A percentile compares a stretch with the other conserved stretches of the same genome.
Evolutionary conservation across 2,113 vertebrate genomes (phyloP).

Genomic region (Xenopus laevis): DNA sequence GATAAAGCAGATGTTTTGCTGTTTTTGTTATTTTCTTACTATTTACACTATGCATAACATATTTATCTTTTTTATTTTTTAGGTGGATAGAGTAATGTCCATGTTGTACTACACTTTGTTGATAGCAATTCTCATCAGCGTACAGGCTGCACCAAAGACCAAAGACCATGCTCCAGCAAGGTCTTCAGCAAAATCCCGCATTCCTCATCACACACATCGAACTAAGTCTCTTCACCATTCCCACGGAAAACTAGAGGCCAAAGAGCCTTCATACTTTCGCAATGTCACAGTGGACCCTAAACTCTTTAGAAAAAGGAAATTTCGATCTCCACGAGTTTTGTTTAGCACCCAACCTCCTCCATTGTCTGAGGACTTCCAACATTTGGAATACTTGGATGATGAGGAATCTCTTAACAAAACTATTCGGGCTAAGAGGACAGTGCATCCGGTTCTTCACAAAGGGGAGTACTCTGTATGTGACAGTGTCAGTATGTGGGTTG

Average conservation of each 20-base stretch:
- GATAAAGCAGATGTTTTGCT: not conserved
- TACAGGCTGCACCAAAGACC: conserved; percentile 85
- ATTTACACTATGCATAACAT: conserved; percentile 28
- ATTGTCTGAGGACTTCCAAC: conserved; percentile 54
- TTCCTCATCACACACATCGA: conserved; percentile 54
- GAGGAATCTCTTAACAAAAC: conserved; percentile 61
- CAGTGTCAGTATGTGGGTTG: conserved; percentile 88
- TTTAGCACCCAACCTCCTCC: conserved; percentile 83
- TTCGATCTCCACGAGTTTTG: conserved; percentile 83
- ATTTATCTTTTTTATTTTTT: conserved; percentile 37
- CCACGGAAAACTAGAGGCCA: conserved; percentile 50
- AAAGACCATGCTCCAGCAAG: conserved; percentile 76
- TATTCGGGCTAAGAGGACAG: conserved; percentile 69
- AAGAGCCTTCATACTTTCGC: conserved; percentile 51
- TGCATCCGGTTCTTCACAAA: conserved; percentile 76
- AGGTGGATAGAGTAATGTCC: conserved; percentile 82
- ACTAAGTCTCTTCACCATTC: conserved; percentile 57
- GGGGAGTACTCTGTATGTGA: conserved; percentile 96
- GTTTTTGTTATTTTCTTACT: not conserved
- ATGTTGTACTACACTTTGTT: conserved; percentile 96
- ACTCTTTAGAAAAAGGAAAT: conserved; percentile 79
- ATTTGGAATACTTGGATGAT: conserved; percentile 52
- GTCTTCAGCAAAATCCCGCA: conserved; percentile 57
- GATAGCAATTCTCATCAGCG: conserved; percentile 90
- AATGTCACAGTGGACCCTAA: conserved; percentile 86